phyloP scores from a whole-genome alignment of 2,113 vertebrate genomes.

The Rhinichthys klamathensis region DNA sequence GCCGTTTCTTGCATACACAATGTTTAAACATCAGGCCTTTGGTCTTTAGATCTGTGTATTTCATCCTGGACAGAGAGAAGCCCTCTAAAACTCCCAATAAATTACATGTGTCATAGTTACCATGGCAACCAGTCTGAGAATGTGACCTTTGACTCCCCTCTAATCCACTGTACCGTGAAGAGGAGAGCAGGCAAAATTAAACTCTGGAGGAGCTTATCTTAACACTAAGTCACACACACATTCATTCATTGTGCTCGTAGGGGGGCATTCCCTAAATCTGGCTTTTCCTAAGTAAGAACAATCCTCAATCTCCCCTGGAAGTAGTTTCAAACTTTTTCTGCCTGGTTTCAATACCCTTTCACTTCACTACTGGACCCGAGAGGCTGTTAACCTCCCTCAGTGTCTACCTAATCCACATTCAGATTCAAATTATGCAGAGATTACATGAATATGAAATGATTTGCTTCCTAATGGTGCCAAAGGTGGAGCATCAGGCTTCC shows the following conservation, averaged over 20 bases:
- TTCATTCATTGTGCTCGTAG: conserved; percentile 22
- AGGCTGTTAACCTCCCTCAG: conserved; percentile 26
- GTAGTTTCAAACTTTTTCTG: conserved; percentile 22
- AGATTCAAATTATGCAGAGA: conserved; percentile 37
- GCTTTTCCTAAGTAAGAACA: conserved; percentile 33
- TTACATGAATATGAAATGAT: conserved; percentile 40
- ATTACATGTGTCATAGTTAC: conserved; percentile 51
- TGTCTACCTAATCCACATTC: conserved; percentile 37
- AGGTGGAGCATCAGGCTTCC: conserved; percentile 21
- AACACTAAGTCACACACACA: conserved; percentile 29
- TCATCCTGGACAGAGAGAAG: conserved; percentile 26
- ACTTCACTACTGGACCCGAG: conserved; percentile 3
- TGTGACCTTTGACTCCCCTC: conserved; percentile 50
- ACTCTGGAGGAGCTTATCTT: conserved; percentile 38
- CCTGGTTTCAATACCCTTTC: conserved; percentile 34
- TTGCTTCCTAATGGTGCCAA: conserved; percentile 44
- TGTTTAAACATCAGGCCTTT: neutral
- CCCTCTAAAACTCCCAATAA: conserved; percentile 47
- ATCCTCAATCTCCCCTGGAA: conserved; percentile 15
- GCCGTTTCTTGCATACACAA: neutral
- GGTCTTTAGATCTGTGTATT: conserved; percentile 28
- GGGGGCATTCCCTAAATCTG: conserved; percentile 34
- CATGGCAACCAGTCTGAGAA: conserved; percentile 54
- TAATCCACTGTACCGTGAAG: conserved; percentile 52
- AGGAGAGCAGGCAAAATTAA: conserved; percentile 48